Conservation (phyloP, 2,113 vertebrate genomes). For the Nicator chloris region DNA sequence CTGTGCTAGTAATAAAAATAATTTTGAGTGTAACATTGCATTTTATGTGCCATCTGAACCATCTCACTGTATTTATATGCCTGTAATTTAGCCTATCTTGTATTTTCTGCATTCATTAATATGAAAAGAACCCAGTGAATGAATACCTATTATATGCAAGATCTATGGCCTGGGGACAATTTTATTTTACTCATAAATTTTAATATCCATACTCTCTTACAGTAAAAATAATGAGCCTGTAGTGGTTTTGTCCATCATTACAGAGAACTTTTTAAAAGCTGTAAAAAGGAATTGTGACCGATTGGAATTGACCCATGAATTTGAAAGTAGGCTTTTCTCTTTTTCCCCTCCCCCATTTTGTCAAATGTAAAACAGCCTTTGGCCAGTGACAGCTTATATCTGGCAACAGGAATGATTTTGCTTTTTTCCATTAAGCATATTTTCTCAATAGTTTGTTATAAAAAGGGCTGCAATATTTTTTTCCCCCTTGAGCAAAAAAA, state of each 20-base stretch:
- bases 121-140: not conserved
- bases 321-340: not conserved
- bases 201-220: not conserved
- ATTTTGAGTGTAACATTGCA: not conserved
- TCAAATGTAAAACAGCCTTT: not conserved
- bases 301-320: not conserved
- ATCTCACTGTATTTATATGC: constrained; percentile 4
- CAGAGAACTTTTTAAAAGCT: not conserved
- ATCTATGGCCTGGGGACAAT: constrained; percentile 19
- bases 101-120: constrained; percentile 27
- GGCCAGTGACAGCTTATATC: not conserved
- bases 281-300: not conserved
- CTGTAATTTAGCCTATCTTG: constrained; percentile 15
- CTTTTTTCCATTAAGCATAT: not conserved
- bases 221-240: constrained; percentile 32
- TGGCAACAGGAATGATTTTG: not conserved
- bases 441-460: not conserved
- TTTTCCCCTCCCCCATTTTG: not conserved
- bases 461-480: not conserved
- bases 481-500: not conserved
- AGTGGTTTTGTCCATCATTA: constrained; percentile 8
- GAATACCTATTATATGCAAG: not conserved
- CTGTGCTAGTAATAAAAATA: not conserved
- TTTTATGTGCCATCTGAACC: constrained; percentile 20
- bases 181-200: constrained; percentile 60